Evolutionary conservation across 2,797 vertebrate genomes (phyloP).

Genomic region (Poecilia picta): DNA sequence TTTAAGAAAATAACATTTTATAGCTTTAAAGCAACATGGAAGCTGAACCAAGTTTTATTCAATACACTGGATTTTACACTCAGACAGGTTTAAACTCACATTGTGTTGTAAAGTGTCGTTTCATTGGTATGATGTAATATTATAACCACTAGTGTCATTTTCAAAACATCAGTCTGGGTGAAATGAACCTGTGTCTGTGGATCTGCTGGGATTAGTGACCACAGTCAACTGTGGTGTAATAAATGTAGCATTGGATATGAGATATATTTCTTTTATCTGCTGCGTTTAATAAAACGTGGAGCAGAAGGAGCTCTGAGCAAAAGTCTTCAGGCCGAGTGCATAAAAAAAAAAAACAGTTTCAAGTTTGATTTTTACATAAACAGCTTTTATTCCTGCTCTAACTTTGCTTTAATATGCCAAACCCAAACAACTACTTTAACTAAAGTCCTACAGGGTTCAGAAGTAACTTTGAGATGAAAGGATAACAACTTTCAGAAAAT

Average conservation of each 20-base stretch:
- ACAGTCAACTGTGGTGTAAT: not conserved
- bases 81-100: too few species aligned
- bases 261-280: not conserved
- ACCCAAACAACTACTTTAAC: not conserved
- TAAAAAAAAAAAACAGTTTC: too few species aligned
- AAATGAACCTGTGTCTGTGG: not conserved
- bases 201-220: too few species aligned
- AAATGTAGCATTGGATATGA: not conserved
- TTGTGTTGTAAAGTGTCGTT: not conserved
- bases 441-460: not conserved
- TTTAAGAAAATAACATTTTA: slow-evolving; percentile 62
- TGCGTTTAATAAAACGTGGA: slow-evolving; percentile 15
- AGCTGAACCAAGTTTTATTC: not conserved
- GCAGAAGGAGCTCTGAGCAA: slow-evolving; percentile 44
- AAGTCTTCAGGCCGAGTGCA: not conserved
- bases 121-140: not conserved
- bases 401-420: not conserved
- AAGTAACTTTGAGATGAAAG: not conserved
- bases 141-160: not conserved
- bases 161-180: not conserved
- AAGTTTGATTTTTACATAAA: not conserved
- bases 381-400: not conserved
- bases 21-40: slow-evolving; percentile 27
- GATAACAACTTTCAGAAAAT: not conserved
- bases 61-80: not conserved